Conservation (phyloP, 2,888 invertebrate genomes). For the Ophion ventricosus region DNA sequence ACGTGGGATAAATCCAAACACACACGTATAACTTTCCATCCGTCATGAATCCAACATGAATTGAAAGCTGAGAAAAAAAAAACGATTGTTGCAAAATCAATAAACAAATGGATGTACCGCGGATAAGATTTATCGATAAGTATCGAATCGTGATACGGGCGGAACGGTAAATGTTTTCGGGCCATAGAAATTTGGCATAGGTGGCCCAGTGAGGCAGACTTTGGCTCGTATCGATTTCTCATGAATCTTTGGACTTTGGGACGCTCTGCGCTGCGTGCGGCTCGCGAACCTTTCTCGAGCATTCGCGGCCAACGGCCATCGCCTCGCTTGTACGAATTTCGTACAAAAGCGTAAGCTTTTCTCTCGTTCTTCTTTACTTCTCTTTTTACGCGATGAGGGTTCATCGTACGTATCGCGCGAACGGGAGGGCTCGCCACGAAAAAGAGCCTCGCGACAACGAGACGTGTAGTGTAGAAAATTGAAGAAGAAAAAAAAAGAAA, state of each 20-base stretch:
- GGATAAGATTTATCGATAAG: no score
- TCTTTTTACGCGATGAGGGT: not conserved
- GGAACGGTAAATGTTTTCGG: no score
- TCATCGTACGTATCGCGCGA: conserved; percentile 22
- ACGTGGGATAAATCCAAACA: no score
- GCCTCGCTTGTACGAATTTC: conserved; percentile 42
- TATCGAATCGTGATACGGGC: no score
- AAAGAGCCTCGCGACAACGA: not conserved
- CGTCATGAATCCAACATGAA: no score
- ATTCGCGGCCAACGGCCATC: conserved; percentile 43
- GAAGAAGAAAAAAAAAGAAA: conserved; percentile 64
- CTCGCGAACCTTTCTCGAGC: conserved; percentile 21
- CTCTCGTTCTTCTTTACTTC: not conserved
- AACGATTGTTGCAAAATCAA: no score
- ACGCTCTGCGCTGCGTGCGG: conserved; percentile 30
- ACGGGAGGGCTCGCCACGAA: conserved; percentile 1
- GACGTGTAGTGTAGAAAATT: not conserved
- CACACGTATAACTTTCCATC: no score
- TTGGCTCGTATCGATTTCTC: conserved; percentile 45
- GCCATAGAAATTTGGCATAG: no score
- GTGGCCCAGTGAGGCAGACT: conserved; percentile 34
- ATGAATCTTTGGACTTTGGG: conserved; percentile 55
- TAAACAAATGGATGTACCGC: no score
- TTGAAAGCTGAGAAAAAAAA: no score
- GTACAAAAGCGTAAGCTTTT: conserved; percentile 16